A percentile compares a stretch with the other conserved stretches of the same genome.
These are phyloP conservation scores for Laterallus jamaicensis DNA, from an alignment of 2,113 vertebrate species.

Conservation along the genomic window DNA sequence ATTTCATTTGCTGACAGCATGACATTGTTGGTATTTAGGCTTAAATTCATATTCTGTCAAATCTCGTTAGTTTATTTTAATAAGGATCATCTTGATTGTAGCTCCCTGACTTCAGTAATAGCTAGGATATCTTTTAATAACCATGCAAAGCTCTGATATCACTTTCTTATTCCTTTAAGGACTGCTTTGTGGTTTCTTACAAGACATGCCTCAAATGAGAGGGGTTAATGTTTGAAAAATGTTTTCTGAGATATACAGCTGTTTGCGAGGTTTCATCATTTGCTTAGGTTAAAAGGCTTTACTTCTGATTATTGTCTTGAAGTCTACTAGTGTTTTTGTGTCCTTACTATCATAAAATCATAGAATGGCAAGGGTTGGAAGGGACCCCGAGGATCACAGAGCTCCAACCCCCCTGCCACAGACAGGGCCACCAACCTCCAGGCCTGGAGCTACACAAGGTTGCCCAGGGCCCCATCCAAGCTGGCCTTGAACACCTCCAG, in stretches of 20 bases:
- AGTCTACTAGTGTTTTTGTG: neutral
- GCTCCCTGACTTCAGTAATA: neutral
- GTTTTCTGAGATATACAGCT: neutral
- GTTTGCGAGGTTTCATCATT: neutral
- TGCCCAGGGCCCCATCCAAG: too few relatives aligned
- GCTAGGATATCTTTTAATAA: neutral
- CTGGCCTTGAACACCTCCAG: too few relatives aligned
- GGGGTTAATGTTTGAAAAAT: neutral
- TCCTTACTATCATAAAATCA: neutral
- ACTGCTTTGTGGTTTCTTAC: neutral
- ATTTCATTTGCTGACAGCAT: slow-evolving; percentile 31
- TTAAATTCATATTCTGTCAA: slow-evolving; percentile 44
- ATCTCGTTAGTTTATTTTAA: slow-evolving; percentile 40
- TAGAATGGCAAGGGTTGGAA: too few relatives aligned
- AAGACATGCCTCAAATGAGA: neutral
- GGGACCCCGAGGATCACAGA: too few relatives aligned
- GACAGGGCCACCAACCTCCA: too few relatives aligned
- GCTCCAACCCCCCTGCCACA: too few relatives aligned
- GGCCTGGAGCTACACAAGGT: too few relatives aligned
- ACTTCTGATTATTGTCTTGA: neutral
- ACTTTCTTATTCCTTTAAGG: neutral
- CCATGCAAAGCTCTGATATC: neutral
- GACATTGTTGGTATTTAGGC: slow-evolving; percentile 49
- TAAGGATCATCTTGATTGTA: slow-evolving; percentile 2
- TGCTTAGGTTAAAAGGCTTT: neutral